A percentile compares a stretch with the other conserved stretches of the same genome.
Evolutionary conservation across 2,113 vertebrate genomes (phyloP).

Genomic region (Oryzias curvinotus): DNA sequence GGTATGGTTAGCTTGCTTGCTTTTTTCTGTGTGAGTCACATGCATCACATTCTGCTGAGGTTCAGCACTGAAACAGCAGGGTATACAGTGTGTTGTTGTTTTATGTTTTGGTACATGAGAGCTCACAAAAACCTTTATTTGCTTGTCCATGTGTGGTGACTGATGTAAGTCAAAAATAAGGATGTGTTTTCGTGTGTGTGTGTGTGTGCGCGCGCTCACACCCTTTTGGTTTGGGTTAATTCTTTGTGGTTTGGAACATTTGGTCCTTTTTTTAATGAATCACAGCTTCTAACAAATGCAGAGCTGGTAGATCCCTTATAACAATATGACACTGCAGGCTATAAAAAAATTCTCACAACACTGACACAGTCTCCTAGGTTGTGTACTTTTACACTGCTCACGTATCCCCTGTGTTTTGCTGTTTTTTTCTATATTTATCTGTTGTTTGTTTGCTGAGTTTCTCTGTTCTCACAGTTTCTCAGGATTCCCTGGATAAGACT

Average conservation of each 20-base stretch:
- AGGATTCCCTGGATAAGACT: not conserved
- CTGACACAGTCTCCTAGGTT: not conserved
- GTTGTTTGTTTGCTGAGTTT: slow-evolving; percentile 20
- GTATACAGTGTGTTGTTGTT: slow-evolving; percentile 9
- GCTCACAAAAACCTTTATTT: not conserved
- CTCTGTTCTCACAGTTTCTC: slow-evolving; percentile 19
- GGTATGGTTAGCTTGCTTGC: slow-evolving; percentile 54
- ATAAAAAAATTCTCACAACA: slow-evolving; percentile 21
- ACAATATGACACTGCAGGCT: slow-evolving; percentile 8
- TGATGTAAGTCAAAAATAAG: not conserved
- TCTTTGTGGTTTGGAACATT: slow-evolving; percentile 55
- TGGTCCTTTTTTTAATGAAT: slow-evolving; percentile 50
- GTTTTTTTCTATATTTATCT: not conserved
- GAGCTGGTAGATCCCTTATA: slow-evolving; percentile 5
- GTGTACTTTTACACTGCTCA: slow-evolving; percentile 2
- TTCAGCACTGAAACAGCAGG: slow-evolving; percentile 17
- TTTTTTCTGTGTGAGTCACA: slow-evolving; percentile 39
- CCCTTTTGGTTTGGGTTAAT: slow-evolving; percentile 50
- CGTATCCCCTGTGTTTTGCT: slow-evolving; percentile 18
- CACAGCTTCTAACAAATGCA: slow-evolving; percentile 63
- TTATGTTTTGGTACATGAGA: not conserved
- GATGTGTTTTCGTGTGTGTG: not conserved
- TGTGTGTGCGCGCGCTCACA: slow-evolving; percentile 1
- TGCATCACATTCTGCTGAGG: slow-evolving; percentile 22
- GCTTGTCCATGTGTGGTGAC: not conserved